Evolutionary conservation across 1,140 invertebrate genomes (phyloP).

Genomic region (Nasonia giraulti): DNA sequence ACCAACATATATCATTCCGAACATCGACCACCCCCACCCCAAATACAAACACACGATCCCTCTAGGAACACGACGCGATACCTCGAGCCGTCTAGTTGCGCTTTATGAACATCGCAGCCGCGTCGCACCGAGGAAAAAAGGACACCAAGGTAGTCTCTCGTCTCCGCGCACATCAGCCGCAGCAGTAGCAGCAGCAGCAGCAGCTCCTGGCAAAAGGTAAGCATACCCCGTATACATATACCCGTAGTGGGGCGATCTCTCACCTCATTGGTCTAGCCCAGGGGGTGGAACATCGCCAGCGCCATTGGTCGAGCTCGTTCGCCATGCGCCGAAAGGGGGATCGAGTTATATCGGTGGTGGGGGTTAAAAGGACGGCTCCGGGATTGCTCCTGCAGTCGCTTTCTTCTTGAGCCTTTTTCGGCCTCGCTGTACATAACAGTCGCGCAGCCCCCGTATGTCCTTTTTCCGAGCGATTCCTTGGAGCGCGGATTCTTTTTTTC

Average conservation of each 20-base stretch:
- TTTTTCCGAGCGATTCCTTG: background rate
- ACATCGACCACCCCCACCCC: too few relatives aligned
- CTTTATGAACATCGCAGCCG: slow-evolving; percentile 28
- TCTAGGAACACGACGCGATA: background rate
- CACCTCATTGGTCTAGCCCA: background rate
- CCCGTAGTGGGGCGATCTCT: background rate
- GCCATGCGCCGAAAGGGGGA: background rate
- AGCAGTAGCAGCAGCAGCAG: background rate
- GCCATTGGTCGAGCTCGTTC: slow-evolving; percentile 8
- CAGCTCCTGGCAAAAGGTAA: slow-evolving; percentile 7
- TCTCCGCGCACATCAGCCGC: too few relatives aligned
- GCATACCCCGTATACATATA: background rate
- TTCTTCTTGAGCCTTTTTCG: background rate
- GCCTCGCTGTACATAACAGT: background rate
- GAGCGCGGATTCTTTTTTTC: too few relatives aligned
- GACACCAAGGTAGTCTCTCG: background rate
- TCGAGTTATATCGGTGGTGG: background rate
- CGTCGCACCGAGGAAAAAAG: slow-evolving; percentile 9
- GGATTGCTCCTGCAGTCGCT: background rate
- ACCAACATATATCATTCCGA: too few relatives aligned
- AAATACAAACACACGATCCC: background rate
- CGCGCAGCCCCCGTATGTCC: background rate
- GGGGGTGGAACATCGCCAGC: background rate
- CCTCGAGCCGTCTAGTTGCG: background rate
- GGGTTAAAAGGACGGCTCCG: background rate